Base-by-base conservation (phyloP, 2,888 invertebrate genomes). In the Plebejus melissa region DNA sequence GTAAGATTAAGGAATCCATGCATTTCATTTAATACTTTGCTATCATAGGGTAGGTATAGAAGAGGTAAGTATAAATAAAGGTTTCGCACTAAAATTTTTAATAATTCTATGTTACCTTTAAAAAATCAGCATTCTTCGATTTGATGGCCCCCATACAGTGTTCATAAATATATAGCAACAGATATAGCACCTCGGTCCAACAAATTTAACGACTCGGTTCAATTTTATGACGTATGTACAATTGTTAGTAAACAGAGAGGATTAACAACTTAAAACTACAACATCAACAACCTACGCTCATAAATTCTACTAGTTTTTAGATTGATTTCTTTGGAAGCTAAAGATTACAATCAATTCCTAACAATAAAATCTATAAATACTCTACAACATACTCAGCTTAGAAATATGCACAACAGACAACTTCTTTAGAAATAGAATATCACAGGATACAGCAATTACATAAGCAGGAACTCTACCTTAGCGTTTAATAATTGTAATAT, bases 111-210 rank as follows among this genome's bases (percentile, higher is more conserved):
- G 32, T 83, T 90, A 91, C 92, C 91, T 90, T 88, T 76, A 87
- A 77, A 79, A 87, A 87, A 79, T 80, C 87, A 81, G 87, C 87
- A 87, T 86, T 84, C 84, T 90, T 92, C 83, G 93, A 92, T 86
- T 90, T 91, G 87, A 87, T 87, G 88, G 88, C 88, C 91, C 93
- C 93, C 93, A 93, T 93, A 82, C 90, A 92, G 83, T 87, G 86
- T 86, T 78, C 80, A 81, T 81, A 83, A 77, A 82, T 83, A 82
- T 84, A 84, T 85, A 78, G 74, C 72, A 76, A 76, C 78, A 79
- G 75, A 70, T 78, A 69, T 74, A 74, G 54, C 69, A 77, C 76
- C 70, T 50, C 74, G 72, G 75, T 75, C 75, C 76, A 76, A 76
- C 58, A 78, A 38, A 72, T 75, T 77, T 36, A 69, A 74, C 70